Base-by-base conservation (phyloP, 2,888 invertebrate genomes). In the Halictus ligatus region DNA sequence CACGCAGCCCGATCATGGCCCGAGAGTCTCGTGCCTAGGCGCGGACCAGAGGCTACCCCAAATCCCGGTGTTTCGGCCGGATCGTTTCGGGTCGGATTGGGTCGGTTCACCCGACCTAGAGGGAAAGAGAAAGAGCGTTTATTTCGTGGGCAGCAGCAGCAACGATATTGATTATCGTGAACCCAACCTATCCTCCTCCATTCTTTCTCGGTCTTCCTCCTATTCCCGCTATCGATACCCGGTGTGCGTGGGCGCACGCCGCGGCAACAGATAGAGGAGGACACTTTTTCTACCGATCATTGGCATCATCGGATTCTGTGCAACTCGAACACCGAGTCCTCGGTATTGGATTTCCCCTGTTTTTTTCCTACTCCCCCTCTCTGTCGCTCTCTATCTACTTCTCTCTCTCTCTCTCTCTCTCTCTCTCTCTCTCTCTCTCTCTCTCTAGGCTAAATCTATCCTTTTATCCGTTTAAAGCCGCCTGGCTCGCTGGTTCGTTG, bases 131-230 rank as follows among this genome's bases (percentile, higher is more conserved):
- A n/a, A 35, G 75, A 67, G 50, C 76, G 80, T 77, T 80, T 77
- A 78, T 85, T 83, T 87, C 82, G 80, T 80, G 77, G 79, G 64
- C 80, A 71, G 69, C 67, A 46, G 54, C 80, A 69, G 69, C 71
- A 48, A 40, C 75, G 80, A 82, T 86, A 86, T 86, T 83, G 86
- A 88, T 84, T 88, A 84, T 87, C 54, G 73, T 76, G 74, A 79
- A 75, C 78, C 78, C 64, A 80, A 67, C 81, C 84, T 83, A 76
- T 71, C 58, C 78, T 46, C 40, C 80, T 40, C 74, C 71, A 48
- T 74, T 78, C 71, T 78, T 75, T 50, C 78, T 71, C 76, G 40
- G 67, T 43, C 40, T 75, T 21, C 75, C 25, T 5, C 43, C 25
- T 43, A 40, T 40, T 21, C 74, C 64, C 72, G 60, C 82, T 80